Evolutionary conservation across 2,888 invertebrate species (phyloP).

Genomic region (Theretra japonica): DNA sequence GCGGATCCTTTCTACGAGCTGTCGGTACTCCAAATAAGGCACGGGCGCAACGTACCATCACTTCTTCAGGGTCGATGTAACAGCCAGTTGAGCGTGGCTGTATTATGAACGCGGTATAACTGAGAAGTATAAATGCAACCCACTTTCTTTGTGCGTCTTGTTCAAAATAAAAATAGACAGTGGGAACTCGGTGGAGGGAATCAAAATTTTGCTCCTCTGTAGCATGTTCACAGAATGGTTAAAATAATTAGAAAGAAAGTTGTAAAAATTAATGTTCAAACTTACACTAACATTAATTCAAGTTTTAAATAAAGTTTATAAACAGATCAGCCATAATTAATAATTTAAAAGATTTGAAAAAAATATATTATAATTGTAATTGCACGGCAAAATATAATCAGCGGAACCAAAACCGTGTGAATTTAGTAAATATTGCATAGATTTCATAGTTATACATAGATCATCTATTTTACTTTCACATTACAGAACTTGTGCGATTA

Average conservation of each 20-base stretch:
- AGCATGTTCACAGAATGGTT: not conserved
- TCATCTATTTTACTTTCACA: not conserved
- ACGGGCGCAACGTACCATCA: slow-evolving; percentile 53
- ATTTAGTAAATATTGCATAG: too few relatives aligned
- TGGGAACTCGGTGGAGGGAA: not conserved
- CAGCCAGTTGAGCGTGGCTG: slow-evolving; percentile 56
- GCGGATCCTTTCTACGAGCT: slow-evolving; percentile 59
- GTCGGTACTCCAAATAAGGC: slow-evolving; percentile 63
- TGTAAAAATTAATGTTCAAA: not conserved
- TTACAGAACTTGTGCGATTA: not conserved
- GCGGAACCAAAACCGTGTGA: too few relatives aligned
- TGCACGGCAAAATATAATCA: too few relatives aligned
- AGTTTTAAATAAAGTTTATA: too few relatives aligned
- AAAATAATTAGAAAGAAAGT: not conserved
- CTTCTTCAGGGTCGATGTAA: slow-evolving; percentile 64
- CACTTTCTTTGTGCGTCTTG: slow-evolving; percentile 25
- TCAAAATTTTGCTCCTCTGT: not conserved
- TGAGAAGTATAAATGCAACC: slow-evolving; percentile 28
- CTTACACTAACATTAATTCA: too few relatives aligned
- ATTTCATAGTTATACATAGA: not conserved
- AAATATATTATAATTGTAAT: too few relatives aligned
- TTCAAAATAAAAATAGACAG: slow-evolving; percentile 10
- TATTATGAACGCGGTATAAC: slow-evolving; percentile 32
- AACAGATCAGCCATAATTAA: too few relatives aligned
- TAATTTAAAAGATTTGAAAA: too few relatives aligned